Base-by-base conservation (phyloP, 2,888 invertebrate genomes). In the Tenthredo scrophulariae region DNA sequence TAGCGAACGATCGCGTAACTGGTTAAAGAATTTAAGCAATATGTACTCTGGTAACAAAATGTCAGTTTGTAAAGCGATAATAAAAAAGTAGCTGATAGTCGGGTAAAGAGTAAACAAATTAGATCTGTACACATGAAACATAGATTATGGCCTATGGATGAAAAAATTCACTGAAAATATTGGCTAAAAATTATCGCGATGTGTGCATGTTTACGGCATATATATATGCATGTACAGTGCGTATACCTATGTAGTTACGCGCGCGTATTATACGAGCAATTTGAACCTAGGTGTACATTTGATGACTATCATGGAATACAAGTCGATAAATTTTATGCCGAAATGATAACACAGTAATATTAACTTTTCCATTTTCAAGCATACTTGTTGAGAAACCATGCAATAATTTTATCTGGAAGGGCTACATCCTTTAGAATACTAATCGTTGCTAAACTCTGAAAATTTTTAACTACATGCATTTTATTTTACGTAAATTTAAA, bases 61-160 rank as follows among this genome's bases (percentile, higher is more conserved):
- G 83, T 46, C 83, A 83, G 83, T 83, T 83, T 83, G 46, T 67
- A 46, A 10, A 83, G 46, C 43, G 83, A 83, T 83, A 67, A 67
- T 37, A 37, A 83, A 83, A 83, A 40, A 13, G 50, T 18, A 67
- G 33, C 83, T 83, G 83, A 83, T 83, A 83, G 26, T 83, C 46
- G 83, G 46, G 43, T n/a, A 29, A 83, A 70, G 5, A 80, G 80
- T 62, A 83, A 83, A 83, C 46, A 67, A 83, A 83, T 83, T 67
- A 83, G 67, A 83, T 67, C 46, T 29, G 80, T 40, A 80, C 33
- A 80, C 80, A 80, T 62, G 7, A 37, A 80, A 40, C 9, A 15
- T 9, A 80, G 80, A 80, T 80, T 80, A 29, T 40, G 62, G 33
- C 18, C 22, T 22, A 80, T 62, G 62, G 80, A 62, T 80, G 80